phyloP scores from a whole-genome alignment of 2,797 vertebrate species.

The Hemitrygon akajei region DNA sequence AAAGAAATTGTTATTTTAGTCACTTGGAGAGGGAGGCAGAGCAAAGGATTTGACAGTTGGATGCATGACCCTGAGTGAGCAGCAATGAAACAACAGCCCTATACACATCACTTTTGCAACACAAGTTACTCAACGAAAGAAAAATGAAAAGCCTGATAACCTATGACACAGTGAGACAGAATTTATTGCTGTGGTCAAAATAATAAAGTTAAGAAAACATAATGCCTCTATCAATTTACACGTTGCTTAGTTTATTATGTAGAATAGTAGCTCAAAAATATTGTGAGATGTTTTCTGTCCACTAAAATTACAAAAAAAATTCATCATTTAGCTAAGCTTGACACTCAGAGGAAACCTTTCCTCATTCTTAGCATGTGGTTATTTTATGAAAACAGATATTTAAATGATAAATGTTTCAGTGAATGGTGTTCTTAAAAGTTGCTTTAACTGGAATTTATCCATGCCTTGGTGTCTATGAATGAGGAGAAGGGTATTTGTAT shows the following conservation, averaged over 20 bases:
- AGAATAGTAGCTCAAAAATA: neutral
- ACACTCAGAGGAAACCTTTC: neutral
- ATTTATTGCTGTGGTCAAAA: neutral
- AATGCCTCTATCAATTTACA: neutral
- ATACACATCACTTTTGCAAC: neutral
- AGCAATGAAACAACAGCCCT: neutral
- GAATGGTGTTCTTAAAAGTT: neutral
- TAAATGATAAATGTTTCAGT: neutral
- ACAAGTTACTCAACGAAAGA: neutral
- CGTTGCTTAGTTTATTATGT: neutral
- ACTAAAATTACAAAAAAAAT: neutral
- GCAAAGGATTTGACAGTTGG: neutral
- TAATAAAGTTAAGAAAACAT: neutral
- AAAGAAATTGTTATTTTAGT: neutral
- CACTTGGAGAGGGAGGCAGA: neutral
- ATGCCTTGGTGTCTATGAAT: neutral
- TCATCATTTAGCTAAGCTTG: neutral
- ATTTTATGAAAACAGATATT: neutral
- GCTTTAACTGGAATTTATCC: neutral
- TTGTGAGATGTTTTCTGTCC: neutral
- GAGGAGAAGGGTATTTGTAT: neutral
- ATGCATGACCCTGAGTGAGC: neutral
- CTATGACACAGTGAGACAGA: neutral
- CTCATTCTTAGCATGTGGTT: neutral
- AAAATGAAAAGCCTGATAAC: neutral